Conservation (phyloP, 2,113 vertebrate genomes). For the Megaleporinus macrocephalus region DNA sequence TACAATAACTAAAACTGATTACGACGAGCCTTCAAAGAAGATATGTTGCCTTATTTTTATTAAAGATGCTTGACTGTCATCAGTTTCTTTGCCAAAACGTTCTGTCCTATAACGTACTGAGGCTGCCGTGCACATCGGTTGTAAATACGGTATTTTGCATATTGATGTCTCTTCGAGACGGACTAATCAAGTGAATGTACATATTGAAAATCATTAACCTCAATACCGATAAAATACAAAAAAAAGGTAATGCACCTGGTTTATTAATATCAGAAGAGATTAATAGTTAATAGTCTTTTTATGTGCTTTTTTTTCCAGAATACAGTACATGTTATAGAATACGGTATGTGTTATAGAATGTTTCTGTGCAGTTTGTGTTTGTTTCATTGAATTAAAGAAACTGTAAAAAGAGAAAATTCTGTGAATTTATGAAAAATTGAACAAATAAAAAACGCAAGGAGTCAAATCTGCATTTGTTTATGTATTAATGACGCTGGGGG, state of each 20-base stretch:
- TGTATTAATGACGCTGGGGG: too few species aligned
- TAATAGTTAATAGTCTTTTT: conserved; percentile 65
- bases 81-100: conserved; percentile 64
- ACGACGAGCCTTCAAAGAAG: conserved; percentile 59
- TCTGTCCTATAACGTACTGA: conserved; percentile 3
- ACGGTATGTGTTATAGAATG: conserved; percentile 71
- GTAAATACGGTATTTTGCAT: conserved; percentile 61
- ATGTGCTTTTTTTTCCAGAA: conserved; percentile 62
- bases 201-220: conserved; percentile 59
- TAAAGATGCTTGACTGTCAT: conserved; percentile 51
- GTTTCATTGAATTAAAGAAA: conserved; percentile 80
- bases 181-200: conserved; percentile 71
- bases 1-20: conserved; percentile 41
- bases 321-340: conserved; percentile 69
- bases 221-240: conserved; percentile 54
- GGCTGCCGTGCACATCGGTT: conserved; percentile 54
- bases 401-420: conserved; percentile 67
- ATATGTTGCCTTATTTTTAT: conserved; percentile 73
- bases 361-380: conserved; percentile 79
- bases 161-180: conserved; percentile 74
- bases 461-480: conserved; percentile 14
- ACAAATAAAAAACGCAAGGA: conserved; percentile 57
- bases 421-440: conserved; percentile 68
- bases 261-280: conserved; percentile 68
- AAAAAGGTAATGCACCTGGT: conserved; percentile 48